Base-by-base conservation (phyloP, 2,888 invertebrate genomes). In the Hemithea aestivaria region DNA sequence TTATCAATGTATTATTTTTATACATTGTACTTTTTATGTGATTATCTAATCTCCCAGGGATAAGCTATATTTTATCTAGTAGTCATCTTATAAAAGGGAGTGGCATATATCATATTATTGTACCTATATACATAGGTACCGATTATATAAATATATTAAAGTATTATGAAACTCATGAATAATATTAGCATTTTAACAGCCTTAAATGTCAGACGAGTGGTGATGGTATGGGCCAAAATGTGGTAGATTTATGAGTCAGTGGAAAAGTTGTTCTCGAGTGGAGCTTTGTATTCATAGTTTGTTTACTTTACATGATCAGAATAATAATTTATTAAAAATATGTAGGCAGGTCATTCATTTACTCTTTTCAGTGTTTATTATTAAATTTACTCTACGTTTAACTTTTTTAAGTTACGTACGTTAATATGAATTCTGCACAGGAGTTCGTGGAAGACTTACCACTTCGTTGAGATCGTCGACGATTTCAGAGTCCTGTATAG, bases 381-480 rank as follows among this genome's bases (percentile, higher is more conserved):
- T 16, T 16, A 16, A 16, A 16, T 16, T 16, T 16, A 16, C 16
- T 4, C 16, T 4, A 16, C 16, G 2, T 16, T 16, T 16, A 16
- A 16, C 16, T 4, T 5, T 16, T 16, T 5, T 16, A 16, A 5
- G 16, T 16, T 4, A 16, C 16, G 16, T 4, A 16, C 2, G 16
- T n/a, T n/a, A 16, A 16, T 16, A 5, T 16, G 5, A 16, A 16
- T 4, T 16, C 5, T 16, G 16, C 16, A 9, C 1, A n/a, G 7
- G 25, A 27, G 9, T 28, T 6, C 6, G 6, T 23, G 3, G 5
- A 16, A 22, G 11, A 20, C 91, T 90, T 66, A 97, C 92, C 70
- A 96, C 95, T 87, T 94, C 93, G 34, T 93, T 93, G 58, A 95
- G 88, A 76, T 95, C 95, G 73, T 93, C 91, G 12, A 95, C 94